Conservation (phyloP, 2,113 vertebrate genomes). For the Lamprotornis superbus region DNA sequence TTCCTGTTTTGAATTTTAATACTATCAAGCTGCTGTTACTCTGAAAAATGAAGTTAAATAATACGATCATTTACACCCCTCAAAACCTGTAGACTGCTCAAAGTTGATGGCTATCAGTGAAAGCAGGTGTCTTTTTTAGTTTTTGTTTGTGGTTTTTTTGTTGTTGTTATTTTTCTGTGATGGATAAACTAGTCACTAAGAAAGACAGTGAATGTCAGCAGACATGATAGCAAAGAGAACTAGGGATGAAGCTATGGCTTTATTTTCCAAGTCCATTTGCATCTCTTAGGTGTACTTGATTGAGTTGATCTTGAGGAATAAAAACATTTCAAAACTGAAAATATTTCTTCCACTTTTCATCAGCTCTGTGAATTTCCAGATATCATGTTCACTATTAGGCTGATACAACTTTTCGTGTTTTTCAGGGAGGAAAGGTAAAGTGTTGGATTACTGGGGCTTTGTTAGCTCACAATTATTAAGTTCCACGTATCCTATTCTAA, state of each 20-base stretch:
- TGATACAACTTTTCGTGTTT: neutral
- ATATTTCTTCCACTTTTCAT: neutral
- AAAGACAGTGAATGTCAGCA: neutral
- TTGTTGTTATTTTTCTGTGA: neutral
- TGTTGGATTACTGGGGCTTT: neutral
- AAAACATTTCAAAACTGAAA: neutral
- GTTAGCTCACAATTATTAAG: neutral
- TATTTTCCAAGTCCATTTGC: neutral
- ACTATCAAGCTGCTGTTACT: neutral
- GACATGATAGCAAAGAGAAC: neutral
- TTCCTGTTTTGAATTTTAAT: neutral
- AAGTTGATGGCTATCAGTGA: neutral
- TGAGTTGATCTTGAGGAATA: neutral
- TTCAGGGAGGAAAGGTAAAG: neutral
- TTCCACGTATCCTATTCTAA: neutral
- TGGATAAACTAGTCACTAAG: neutral
- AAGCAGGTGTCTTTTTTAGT: neutral
- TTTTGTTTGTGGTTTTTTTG: neutral
- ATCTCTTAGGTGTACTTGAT: neutral
- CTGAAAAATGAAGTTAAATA: neutral
- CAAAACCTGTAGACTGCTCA: neutral
- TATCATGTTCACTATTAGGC: neutral
- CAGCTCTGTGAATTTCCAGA: neutral
- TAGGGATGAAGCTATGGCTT: neutral
- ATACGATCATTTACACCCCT: neutral